Evolutionary conservation across 2,888 invertebrate species (phyloP), one percentile per base, ranked within the genome.

Genomic region (Neelides folsomi): DNA sequence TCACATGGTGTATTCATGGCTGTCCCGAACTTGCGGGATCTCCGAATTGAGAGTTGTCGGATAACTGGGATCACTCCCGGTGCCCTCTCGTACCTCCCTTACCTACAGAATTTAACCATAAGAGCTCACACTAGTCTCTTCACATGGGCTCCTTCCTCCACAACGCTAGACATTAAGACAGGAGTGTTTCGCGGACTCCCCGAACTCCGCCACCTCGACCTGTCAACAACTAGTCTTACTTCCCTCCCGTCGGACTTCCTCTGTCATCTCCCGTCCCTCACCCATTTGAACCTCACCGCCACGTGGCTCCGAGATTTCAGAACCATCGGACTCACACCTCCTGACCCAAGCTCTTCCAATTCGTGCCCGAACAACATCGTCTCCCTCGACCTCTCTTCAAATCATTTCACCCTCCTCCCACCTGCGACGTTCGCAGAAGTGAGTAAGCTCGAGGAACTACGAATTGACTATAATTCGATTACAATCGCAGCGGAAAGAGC

Each of bases 1-100:
- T 62, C 64, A 12, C 59, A 64, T 41, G 64, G 64, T 42, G 59
- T 63, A 20, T 65, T 66, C 45, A 60, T 60, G 59, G 57, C 60
- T 40, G 62, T 69, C 37, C 62, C 65, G 44, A 84, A 85, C 70
- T 73, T 87, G 53, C 78, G 80, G 57, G 83, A 85, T 66, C 76
- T 87, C 47, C 80, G 81, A 41, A 81, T 87, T 65, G 85, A 86
- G 68, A 83, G 81, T 68, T 87, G 86, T 71, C 85, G 86, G 73
- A 82, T 86, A 57, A 82, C 82, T 52, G 84, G 84, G 68, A 75
- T 86, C 53, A 82, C 85, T 54, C 81, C 83, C 65, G 84, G 83
- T 52, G 83, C 86, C n/a, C 85, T 88, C 67, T 78, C 80, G 42
- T 86, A 86, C 43, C 77, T 87, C 40, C 79, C 80, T 54, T 81